A percentile compares a stretch with the other conserved stretches of the same genome.
phyloP scores from a whole-genome alignment of 2,797 vertebrate genomes.

The Toxotes lorentzi region DNA sequence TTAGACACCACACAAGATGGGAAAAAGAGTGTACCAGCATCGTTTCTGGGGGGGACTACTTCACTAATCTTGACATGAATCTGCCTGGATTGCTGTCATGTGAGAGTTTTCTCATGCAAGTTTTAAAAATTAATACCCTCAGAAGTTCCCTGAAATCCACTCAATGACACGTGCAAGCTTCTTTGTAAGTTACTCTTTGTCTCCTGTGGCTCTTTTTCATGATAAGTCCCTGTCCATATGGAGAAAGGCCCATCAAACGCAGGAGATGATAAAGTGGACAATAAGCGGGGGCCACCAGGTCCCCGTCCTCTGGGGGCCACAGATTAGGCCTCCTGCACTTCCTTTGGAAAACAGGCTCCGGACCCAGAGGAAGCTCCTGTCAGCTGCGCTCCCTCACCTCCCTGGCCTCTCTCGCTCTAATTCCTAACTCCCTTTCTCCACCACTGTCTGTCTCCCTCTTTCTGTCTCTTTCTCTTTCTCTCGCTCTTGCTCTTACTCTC shows the following conservation, averaged over 20 bases:
- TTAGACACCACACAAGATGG: slow-evolving; percentile 57
- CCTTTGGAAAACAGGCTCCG: slow-evolving; percentile 90
- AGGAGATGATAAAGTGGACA: slow-evolving; percentile 86
- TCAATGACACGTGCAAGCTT: slow-evolving; percentile 46
- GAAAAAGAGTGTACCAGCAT: slow-evolving; percentile 13
- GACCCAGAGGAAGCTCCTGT: slow-evolving; percentile 88
- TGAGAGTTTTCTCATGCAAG: background rate
- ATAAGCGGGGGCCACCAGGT: slow-evolving; percentile 82
- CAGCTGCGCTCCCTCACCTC: slow-evolving; percentile 93
- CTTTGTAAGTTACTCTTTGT: slow-evolving; percentile 36
- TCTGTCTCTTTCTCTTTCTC: slow-evolving; percentile 41
- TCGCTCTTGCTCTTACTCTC: slow-evolving; percentile 49
- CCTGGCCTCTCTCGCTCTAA: slow-evolving; percentile 78
- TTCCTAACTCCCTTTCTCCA: slow-evolving; percentile 60
- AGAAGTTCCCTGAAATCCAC: slow-evolving; percentile 54
- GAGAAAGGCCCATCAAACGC: slow-evolving; percentile 78
- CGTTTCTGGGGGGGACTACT: slow-evolving; percentile 52
- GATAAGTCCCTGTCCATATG: slow-evolving; percentile 74
- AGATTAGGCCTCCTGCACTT: slow-evolving; percentile 93
- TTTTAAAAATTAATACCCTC: background rate
- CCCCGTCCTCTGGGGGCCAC: slow-evolving; percentile 84
- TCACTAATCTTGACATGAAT: slow-evolving; percentile 44
- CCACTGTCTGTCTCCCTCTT: slow-evolving; percentile 45
- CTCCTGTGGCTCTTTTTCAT: slow-evolving; percentile 51
- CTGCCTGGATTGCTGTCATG: background rate